Evolutionary conservation across 2,797 vertebrate species (phyloP).

Genomic region (Lophura swinhoii): DNA sequence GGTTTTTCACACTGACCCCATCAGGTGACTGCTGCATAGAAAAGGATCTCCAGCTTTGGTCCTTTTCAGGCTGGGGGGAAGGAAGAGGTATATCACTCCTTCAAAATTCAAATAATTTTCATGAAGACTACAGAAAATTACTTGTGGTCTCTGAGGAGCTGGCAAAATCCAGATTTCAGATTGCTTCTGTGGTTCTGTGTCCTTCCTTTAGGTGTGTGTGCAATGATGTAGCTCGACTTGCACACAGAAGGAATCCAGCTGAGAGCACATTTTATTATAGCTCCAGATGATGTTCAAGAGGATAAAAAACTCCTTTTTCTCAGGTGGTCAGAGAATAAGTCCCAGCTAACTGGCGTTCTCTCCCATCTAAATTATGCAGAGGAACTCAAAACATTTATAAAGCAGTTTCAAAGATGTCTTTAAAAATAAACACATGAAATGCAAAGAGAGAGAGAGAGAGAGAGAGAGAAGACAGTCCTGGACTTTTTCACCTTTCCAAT

Average conservation of each 20-base stretch:
- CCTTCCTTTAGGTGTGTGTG: conserved; percentile 47
- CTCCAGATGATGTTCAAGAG: conserved; percentile 41
- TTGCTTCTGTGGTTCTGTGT: not conserved
- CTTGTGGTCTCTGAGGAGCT: not conserved
- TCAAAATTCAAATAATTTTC: conserved; percentile 11
- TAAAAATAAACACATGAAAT: not conserved
- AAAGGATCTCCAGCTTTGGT: not conserved
- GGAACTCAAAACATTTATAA: conserved; percentile 22
- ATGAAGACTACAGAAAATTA: conserved; percentile 28
- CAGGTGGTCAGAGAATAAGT: conserved; percentile 33
- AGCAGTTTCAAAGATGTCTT: conserved; percentile 10
- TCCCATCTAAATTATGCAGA: conserved; percentile 16
- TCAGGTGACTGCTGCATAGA: not conserved
- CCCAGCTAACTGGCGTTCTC: conserved; percentile 1
- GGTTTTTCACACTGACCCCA: not conserved
- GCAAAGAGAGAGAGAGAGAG: not conserved
- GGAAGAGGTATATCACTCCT: not conserved
- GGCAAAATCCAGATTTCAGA: not conserved
- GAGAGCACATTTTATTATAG: conserved; percentile 44
- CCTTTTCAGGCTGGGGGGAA: not conserved
- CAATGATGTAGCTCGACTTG: conserved; percentile 13
- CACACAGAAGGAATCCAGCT: conserved; percentile 44
- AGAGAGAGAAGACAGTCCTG: not conserved
- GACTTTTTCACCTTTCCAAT: conserved; percentile 46
- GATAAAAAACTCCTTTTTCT: conserved; percentile 45